Percentiles rank a stretch among this genome's conserved stretches.
phyloP scores from a whole-genome alignment of 2,113 vertebrate genomes.

The Herpetotheres cachinnans region DNA sequence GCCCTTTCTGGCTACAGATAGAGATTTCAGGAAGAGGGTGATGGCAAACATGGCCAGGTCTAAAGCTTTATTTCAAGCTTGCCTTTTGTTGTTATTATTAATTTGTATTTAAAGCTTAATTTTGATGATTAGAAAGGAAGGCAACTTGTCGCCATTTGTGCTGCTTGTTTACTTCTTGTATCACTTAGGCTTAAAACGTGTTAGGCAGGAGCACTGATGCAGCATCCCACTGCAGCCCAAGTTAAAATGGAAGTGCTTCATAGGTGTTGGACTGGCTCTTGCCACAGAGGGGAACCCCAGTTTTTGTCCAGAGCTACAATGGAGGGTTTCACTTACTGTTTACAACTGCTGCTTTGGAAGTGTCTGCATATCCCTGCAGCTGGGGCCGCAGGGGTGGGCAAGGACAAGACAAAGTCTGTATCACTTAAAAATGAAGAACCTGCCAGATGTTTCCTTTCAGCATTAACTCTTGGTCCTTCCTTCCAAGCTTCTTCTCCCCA shows the following conservation, averaged over 20 bases:
- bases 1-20: background rate
- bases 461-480: background rate
- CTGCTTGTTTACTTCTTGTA: background rate
- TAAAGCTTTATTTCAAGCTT: background rate
- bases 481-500: background rate
- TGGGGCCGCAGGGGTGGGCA: background rate
- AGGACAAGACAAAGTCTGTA: background rate
- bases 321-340: background rate
- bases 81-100: background rate
- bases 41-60: background rate
- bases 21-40: background rate
- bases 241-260: background rate
- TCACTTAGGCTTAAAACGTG: background rate
- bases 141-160: background rate
- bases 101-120: background rate
- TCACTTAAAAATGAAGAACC: background rate
- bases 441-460: background rate
- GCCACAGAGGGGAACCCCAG: background rate
- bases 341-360: background rate
- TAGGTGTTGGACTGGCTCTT: background rate
- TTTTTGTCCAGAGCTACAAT: background rate
- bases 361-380: background rate
- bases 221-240: fast-evolving
- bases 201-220: background rate
- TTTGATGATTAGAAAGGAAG: background rate